Evolutionary conservation across 2,888 invertebrate genomes (phyloP).

Genomic region (Onchidella celtica): DNA sequence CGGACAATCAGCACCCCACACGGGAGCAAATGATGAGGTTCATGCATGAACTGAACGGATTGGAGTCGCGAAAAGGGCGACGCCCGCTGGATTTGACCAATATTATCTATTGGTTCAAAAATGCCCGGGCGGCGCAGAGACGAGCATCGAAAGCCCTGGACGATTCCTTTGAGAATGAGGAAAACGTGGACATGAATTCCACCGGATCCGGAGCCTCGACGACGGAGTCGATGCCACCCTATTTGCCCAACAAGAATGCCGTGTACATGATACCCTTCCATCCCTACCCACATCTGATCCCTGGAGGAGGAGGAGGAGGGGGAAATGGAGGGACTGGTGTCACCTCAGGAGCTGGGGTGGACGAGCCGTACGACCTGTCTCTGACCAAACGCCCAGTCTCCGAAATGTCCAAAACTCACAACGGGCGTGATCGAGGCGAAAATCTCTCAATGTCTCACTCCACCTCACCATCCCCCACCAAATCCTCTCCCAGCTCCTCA

Average conservation of each 20-base stretch:
- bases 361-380: slow-evolving; percentile 54
- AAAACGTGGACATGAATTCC: slow-evolving; percentile 59
- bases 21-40: slow-evolving; percentile 97
- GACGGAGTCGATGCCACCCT: slow-evolving; percentile 60
- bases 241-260: slow-evolving; percentile 77
- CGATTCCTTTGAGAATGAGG: slow-evolving; percentile 71
- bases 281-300: slow-evolving; percentile 54
- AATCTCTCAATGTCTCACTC: slow-evolving; percentile 2
- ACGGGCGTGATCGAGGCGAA: neutral
- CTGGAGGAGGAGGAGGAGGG: slow-evolving; percentile 37
- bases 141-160: slow-evolving; percentile 83
- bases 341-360: slow-evolving; percentile 26
- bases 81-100: slow-evolving; percentile 97
- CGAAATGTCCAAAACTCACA: slow-evolving; percentile 16
- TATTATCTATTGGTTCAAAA: slow-evolving; percentile 94
- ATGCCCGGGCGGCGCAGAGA: slow-evolving; percentile 96
- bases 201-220: slow-evolving; percentile 27
- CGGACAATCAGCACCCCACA: slow-evolving; percentile 97
- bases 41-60: slow-evolving; percentile 93
- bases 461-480: slow-evolving; percentile 22
- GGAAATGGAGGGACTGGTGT: slow-evolving; percentile 43
- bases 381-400: slow-evolving; percentile 37
- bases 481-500: slow-evolving; percentile 28
- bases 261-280: slow-evolving; percentile 77
- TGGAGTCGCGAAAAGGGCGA: slow-evolving; percentile 91